A percentile compares a stretch with the other conserved stretches of the same genome.
Evolutionary conservation across 2,888 invertebrate species (phyloP).

Genomic region (Oxyscelio sp.): DNA sequence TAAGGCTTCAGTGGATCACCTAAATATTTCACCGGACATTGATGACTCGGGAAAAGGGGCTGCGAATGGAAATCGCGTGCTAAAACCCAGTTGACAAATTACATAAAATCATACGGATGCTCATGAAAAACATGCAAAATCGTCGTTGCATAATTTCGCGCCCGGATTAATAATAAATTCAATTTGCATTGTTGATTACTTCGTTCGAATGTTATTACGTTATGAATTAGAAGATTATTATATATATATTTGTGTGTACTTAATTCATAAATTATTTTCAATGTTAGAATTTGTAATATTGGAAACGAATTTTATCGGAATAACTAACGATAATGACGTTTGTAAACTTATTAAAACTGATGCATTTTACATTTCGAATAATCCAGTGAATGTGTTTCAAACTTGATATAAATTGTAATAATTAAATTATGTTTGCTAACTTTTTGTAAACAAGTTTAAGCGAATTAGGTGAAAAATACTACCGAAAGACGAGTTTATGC

Average conservation of each 20-base stretch:
- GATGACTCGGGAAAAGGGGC: constrained; percentile 66
- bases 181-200: constrained; percentile 3
- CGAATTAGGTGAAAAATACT: too few relatives aligned
- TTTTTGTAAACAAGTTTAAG: too few relatives aligned
- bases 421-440: too few relatives aligned
- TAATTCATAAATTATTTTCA: background rate
- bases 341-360: background rate
- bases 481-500: background rate
- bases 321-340: too few relatives aligned
- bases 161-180: constrained; percentile 30
- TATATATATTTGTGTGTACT: background rate
- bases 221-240: constrained; percentile 7
- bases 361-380: too few relatives aligned
- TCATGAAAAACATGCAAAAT: too few relatives aligned
- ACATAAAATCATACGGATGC: too few relatives aligned
- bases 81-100: too few relatives aligned
- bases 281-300: background rate
- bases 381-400: too few relatives aligned
- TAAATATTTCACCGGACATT: constrained; percentile 73
- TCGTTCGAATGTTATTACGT: background rate
- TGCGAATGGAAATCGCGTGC: too few relatives aligned
- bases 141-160: constrained; percentile 32
- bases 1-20: constrained; percentile 71
- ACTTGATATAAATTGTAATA: too few relatives aligned
- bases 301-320: background rate